phyloP scores from a whole-genome alignment of 2,113 vertebrate genomes.

The Coregonus clupeaformis region DNA sequence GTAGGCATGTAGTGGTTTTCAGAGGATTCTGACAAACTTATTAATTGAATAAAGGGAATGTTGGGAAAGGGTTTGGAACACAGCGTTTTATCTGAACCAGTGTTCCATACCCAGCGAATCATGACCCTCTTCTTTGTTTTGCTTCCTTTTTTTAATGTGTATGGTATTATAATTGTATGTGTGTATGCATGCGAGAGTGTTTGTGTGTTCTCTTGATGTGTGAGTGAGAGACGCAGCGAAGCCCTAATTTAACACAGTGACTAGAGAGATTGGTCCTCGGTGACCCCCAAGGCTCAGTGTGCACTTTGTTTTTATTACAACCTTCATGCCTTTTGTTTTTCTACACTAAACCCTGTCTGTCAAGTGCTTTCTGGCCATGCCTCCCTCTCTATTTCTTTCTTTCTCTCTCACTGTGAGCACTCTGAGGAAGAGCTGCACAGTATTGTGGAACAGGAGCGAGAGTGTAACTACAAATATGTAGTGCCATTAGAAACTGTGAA shows the following conservation, averaged over 20 bases:
- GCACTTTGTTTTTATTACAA: conserved; percentile 88
- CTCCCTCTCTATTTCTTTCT: conserved; percentile 49
- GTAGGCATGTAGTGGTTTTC: conserved; percentile 2
- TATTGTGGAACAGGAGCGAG: conserved; percentile 76
- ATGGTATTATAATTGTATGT: conserved; percentile 32
- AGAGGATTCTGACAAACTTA: neutral
- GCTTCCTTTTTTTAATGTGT: conserved; percentile 47
- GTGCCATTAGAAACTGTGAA: conserved; percentile 99
- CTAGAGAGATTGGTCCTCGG: conserved; percentile 49
- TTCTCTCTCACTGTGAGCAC: conserved; percentile 41
- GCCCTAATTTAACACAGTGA: conserved; percentile 37
- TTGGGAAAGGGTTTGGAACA: conserved; percentile 46
- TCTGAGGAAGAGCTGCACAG: conserved; percentile 68
- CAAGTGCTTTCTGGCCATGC: conserved; percentile 83
- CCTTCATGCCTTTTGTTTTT: conserved; percentile 76
- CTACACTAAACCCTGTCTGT: conserved; percentile 70
- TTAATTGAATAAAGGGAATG: conserved; percentile 60
- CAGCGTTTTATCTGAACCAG: conserved; percentile 31
- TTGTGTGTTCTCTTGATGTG: conserved; percentile 19
- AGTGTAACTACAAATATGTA: conserved; percentile 91
- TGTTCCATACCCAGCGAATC: conserved; percentile 42
- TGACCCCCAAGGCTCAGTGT: conserved; percentile 80
- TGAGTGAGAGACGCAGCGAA: conserved; percentile 40
- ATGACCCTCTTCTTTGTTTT: conserved; percentile 6
- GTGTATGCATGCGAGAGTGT: conserved; percentile 34